phyloP scores from a whole-genome alignment of 2,113 vertebrate species.

The Sclerurus mexicanus region DNA sequence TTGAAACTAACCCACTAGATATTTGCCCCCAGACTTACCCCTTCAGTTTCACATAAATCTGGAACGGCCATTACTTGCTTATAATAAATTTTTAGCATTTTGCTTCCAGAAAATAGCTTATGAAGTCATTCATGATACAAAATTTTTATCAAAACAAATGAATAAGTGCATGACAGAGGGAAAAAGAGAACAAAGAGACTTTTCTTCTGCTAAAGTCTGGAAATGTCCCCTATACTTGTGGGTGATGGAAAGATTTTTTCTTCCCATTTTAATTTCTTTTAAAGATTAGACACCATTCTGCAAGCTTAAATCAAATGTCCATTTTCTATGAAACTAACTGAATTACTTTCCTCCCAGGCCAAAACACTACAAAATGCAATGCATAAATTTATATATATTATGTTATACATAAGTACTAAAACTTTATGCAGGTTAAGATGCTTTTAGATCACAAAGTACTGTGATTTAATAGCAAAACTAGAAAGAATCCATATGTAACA shows the following conservation, averaged over 20 bases:
- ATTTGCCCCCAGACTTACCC: background rate
- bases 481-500: background rate
- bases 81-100: background rate
- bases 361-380: background rate
- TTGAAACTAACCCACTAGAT: background rate
- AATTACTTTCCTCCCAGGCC: background rate
- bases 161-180: background rate
- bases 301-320: background rate
- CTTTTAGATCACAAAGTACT: background rate
- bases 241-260: background rate
- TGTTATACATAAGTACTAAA: background rate
- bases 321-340: background rate
- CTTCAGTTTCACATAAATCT: background rate
- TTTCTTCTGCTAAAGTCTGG: background rate
- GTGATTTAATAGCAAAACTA: background rate
- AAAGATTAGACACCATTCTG: background rate
- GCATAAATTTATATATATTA: background rate
- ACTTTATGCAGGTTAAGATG: background rate
- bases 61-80: background rate
- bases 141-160: background rate
- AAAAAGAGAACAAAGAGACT: background rate
- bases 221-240: background rate
- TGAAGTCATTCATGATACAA: background rate
- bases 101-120: background rate
- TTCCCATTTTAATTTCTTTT: background rate